Evolutionary conservation across 1,140 invertebrate genomes (phyloP), one percentile per base, ranked within the genome.

Genomic region (Oscheius sp.): DNA sequence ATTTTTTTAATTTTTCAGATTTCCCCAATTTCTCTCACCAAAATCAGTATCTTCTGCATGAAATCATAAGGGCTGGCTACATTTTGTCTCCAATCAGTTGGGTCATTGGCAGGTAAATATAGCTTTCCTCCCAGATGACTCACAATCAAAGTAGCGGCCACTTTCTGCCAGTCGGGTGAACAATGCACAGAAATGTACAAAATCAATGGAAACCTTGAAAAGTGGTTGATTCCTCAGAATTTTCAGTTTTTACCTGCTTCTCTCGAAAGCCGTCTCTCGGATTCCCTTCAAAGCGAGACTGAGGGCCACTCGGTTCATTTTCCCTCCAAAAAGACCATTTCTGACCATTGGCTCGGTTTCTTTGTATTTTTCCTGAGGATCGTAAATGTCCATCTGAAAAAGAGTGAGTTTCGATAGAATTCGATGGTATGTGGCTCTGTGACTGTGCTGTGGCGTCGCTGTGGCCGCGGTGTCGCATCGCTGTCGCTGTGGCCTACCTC

Each of bases 361-460:
- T 20, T 86, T 85, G 1, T 88, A n/a, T 76, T 89, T 65, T 31
- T 82, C 82, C 10, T 68, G 45, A 13, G 82, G 80, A 31, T 83
- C 88, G 89, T 89, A 90, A 45, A 88, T 85, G 79, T 90, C 89
- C 76, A 90, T 88, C 90, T n/a, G n/a, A n/a, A n/a, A 83, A 65
- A 84, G 76, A 18, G n/a, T 34, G 3, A 10, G 18, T 23, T 63
- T 63, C 29, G 0, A 34, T 34, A 28, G 28, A 59, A 26, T 31
- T 31, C 23, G 2, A n/a, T 59, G 10, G 3, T 26, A 3, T 2
- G 2, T 23, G 0, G 20, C n/a, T 7, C 28, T 2, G 20, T 52
- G 20, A 52, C 7, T 23, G 28, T 52, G 7, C 20, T 74, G 1
- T 59, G 1, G 42, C 18, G 28, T 42, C 20, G 38, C 0, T 13